Percentiles rank a stretch among this genome's conserved stretches.
Evolutionary conservation across 2,888 invertebrate species (phyloP).

Genomic region (Serrognathus titanus): DNA sequence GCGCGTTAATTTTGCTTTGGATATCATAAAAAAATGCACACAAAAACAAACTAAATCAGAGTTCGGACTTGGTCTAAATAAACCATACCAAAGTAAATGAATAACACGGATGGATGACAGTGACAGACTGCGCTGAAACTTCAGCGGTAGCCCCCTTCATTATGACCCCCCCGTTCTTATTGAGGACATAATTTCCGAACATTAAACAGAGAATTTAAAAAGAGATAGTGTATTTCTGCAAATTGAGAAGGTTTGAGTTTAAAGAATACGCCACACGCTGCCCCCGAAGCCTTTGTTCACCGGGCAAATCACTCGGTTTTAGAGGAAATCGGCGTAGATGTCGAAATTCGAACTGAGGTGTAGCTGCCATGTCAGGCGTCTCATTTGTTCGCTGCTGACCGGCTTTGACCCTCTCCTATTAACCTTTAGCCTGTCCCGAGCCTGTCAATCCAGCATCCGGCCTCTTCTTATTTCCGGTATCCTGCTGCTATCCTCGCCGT

Average conservation of each 20-base stretch:
- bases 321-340: constrained; percentile 10
- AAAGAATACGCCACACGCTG: constrained; percentile 16
- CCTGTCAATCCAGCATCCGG: constrained; percentile 27
- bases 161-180: no score
- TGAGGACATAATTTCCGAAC: no score
- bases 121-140: not conserved
- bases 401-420: constrained; percentile 38
- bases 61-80: no score
- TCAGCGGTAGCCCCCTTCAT: not conserved
- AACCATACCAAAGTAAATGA: no score
- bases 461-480: constrained; percentile 27
- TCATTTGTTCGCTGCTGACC: constrained; percentile 38
- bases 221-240: no score
- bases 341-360: constrained; percentile 20
- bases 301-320: constrained; percentile 13
- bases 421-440: constrained; percentile 36
- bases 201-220: no score
- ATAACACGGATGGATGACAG: not conserved
- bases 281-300: constrained; percentile 6
- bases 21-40: no score
- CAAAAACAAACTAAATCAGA: no score
- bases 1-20: no score
- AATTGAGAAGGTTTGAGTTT: not conserved
- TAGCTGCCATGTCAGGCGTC: constrained; percentile 35
- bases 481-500: constrained; percentile 23